Base-by-base conservation (phyloP, 2,113 vertebrate species). In the Myotis brandtii region DNA sequence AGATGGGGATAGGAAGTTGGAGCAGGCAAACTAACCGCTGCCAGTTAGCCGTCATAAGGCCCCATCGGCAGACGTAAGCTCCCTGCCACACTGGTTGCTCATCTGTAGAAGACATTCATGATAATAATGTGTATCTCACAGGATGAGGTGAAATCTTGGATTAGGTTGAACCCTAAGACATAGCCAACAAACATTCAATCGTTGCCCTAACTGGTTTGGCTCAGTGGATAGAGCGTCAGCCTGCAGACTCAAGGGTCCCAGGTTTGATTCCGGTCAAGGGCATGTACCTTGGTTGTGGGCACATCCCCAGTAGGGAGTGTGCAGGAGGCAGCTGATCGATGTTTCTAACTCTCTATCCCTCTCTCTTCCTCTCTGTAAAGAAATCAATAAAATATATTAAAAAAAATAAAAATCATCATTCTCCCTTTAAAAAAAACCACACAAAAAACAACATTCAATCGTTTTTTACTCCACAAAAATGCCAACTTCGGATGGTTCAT, bases 131-230 rank as follows among this genome's bases (percentile, higher is more conserved):
- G 34, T 6, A 43, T 43, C 25, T 94, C 88, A 75, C 27, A 94
- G 66, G 10, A 43, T 34, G 59, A 85, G 50, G 43, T 72, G 27
- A 79, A 80, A 70, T 84, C 32, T 52, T 50, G 10, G 62, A 6
- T 87, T 82, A 67, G 52, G 43, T 43, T 32, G 64, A 94, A 76
- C 21, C 37, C 34, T 69, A 79, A 86, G 81, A 94, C 52, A 83
- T 6, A n/a, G 34, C 54, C 66, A 85, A 54, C 46, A 48, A 85
- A 48, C 32, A 43, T 43, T 86, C 48, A 69, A 18, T 40, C 1
- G 0, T n/a, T 50, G 37, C 37, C 37, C 37, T 37, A 37, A 37
- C 37, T 4, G 37, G 37, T 37, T 37, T 37, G 37, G 37, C 37
- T 37, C 37, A 37, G 37, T 37, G 37, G 37, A 37, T 37, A 37